A percentile compares a stretch with the other conserved stretches of the same genome.
Conservation (phyloP, 2,888 invertebrate genomes). For the Anthoptus insignis region DNA sequence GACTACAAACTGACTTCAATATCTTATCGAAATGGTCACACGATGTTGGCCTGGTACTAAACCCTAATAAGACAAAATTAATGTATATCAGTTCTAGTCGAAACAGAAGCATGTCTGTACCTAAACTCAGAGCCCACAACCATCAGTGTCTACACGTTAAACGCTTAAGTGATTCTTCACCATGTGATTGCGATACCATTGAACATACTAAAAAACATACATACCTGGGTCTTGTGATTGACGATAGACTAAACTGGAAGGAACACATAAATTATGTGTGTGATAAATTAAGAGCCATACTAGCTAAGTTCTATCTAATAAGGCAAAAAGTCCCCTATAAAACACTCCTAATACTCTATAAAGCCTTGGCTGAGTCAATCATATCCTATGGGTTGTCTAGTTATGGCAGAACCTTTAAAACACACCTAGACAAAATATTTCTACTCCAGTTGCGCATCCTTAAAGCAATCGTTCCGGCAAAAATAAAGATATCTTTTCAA, state of each 20-base stretch:
- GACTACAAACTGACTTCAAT: not conserved
- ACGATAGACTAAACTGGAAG: slow-evolving; percentile 27
- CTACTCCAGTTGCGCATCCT: not conserved
- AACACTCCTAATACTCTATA: slow-evolving; percentile 23
- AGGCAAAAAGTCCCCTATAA: slow-evolving; percentile 28
- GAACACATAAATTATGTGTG: slow-evolving; percentile 27
- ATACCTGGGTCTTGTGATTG: slow-evolving; percentile 35
- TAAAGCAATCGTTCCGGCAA: not conserved
- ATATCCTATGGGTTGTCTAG: slow-evolving; percentile 8
- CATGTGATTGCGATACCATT: too few species aligned
- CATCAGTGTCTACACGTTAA: slow-evolving; percentile 19
- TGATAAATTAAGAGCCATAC: slow-evolving; percentile 26
- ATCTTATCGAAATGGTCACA: slow-evolving; percentile 18
- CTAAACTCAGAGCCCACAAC: not conserved
- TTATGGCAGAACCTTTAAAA: slow-evolving; percentile 4
- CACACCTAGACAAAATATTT: not conserved
- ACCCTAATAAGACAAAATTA: slow-evolving; percentile 17
- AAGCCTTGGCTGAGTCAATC: slow-evolving; percentile 22
- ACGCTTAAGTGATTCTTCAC: too few species aligned
- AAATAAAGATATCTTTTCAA: not conserved
- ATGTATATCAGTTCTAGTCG: not conserved
- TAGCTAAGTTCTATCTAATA: slow-evolving; percentile 33
- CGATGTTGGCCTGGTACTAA: slow-evolving; percentile 15
- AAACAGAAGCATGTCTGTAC: not conserved
- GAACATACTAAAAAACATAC: too few species aligned